Evolutionary conservation across 2,888 invertebrate species (phyloP), one percentile per base, ranked within the genome.

Genomic region (Chrysolina oricalcia): DNA sequence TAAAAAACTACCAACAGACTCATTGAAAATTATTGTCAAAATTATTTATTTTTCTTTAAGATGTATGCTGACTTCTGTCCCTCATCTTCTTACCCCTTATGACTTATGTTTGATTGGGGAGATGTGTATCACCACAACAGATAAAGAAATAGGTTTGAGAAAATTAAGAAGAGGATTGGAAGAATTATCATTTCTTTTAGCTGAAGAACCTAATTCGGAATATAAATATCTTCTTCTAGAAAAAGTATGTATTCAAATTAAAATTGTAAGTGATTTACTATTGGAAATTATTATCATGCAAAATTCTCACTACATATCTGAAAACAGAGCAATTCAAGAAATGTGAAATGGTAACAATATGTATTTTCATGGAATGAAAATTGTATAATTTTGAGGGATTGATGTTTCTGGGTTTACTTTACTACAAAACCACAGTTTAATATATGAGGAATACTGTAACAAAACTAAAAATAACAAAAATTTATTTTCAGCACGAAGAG

Each of bases 101-200:
- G 77, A 78, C 65, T 59, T 78, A 40, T 75, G 75, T 50, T 46
- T 50, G 0, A 48, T 77, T 23, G 77, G 77, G 11, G 75, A 73
- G 67, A 75, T 75, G 75, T 71, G 68, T 35, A 41, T 71, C 13
- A 19, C 13, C 15, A 66, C 72, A 65, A 4, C 17, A 2, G 21
- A 50, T 43, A 11, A 27, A 1, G 35, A 27, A 27, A 41, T n/a
- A 13, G 77, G 77, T n/a, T 9, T 23, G 11, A 40, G 56, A 19
- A 59, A 70, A n/a, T 35, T 74, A 21, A 64, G 19, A 72, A 17
- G 68, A 0, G 76, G 76, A 0, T 62, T 76, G 50, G 43, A 73
- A 13, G 27, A 65, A 50, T 62, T 76, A 11, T 69, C 72, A 13
- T 21, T n/a, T 23, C 23, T 46, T 40, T 59, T 76, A 21, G 9